phyloP scores from a whole-genome alignment of 2,888 invertebrate species.

The Rhamphomyia laevipes region DNA sequence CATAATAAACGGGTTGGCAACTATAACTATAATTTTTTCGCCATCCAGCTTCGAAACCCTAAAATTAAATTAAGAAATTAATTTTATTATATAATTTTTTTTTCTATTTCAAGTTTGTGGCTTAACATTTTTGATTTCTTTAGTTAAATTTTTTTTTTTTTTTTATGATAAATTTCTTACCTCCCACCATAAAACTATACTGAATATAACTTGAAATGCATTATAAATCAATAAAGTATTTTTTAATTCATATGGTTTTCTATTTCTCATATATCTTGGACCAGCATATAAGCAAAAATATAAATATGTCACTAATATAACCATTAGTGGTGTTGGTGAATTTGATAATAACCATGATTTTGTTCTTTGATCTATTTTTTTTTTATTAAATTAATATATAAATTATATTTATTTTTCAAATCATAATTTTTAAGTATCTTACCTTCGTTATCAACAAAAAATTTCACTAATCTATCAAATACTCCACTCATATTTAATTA shows the following conservation, averaged over 20 bases:
- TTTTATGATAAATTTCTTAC: slow-evolving; percentile 31
- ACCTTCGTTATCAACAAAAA: slow-evolving; percentile 38
- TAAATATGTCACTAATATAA: slow-evolving; percentile 55
- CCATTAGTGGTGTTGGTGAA: slow-evolving; percentile 56
- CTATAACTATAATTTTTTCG: slow-evolving; percentile 49
- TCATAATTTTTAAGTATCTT: slow-evolving; percentile 8
- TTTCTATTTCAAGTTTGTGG: not conserved
- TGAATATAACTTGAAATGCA: slow-evolving; percentile 74
- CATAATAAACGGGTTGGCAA: slow-evolving; percentile 62
- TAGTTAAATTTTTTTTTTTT: not conserved
- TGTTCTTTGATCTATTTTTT: slow-evolving; percentile 48
- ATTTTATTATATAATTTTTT: too few species aligned
- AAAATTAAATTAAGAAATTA: slow-evolving; percentile 5
- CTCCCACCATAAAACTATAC: slow-evolving; percentile 65
- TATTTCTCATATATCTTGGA: slow-evolving; percentile 76
- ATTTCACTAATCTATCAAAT: slow-evolving; percentile 34
- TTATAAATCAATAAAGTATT: slow-evolving; percentile 75
- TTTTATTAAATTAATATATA: not conserved
- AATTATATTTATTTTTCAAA: not conserved
- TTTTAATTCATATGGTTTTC: slow-evolving; percentile 72
- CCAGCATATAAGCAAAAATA: slow-evolving; percentile 69
- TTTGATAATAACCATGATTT: slow-evolving; percentile 64
- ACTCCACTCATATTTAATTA: not conserved
- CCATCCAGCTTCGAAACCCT: slow-evolving; percentile 47
- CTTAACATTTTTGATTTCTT: not conserved